Conservation (phyloP, 1,140 invertebrate genomes). For the Dreissena polymorpha region DNA sequence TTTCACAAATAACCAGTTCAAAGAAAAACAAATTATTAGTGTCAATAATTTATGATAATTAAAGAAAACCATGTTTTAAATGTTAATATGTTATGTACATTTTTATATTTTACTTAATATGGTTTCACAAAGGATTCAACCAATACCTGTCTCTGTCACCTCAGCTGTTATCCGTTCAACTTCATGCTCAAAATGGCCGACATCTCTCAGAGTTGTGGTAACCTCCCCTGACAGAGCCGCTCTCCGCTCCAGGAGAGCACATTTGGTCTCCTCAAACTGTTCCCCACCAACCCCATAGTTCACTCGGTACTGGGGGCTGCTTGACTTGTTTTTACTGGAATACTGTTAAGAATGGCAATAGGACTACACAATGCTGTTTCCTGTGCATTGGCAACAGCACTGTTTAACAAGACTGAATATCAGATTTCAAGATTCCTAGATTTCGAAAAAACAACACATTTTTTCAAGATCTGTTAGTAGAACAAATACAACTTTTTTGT, state of each 20-base stretch:
- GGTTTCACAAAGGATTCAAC: neutral
- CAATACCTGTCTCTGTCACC: slow-evolving; percentile 35
- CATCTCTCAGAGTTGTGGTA: slow-evolving; percentile 34
- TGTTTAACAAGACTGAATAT: too few relatives aligned
- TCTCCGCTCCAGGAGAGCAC: slow-evolving; percentile 27
- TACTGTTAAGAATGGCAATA: slow-evolving; percentile 3
- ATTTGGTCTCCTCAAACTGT: slow-evolving; percentile 26
- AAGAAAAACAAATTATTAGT: too few relatives aligned
- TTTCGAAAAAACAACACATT: neutral
- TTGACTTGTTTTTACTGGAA: slow-evolving; percentile 25
- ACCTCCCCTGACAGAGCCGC: slow-evolving; percentile 41
- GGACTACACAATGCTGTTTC: neutral
- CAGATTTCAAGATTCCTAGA: too few relatives aligned
- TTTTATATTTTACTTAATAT: too few relatives aligned
- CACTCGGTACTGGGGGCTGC: slow-evolving; percentile 21
- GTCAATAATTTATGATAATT: too few relatives aligned
- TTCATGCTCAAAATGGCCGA: slow-evolving; percentile 42
- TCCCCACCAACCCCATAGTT: slow-evolving; percentile 29
- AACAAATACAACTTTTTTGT: too few relatives aligned
- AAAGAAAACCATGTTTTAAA: too few relatives aligned
- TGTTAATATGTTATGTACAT: too few relatives aligned
- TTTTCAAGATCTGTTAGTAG: too few relatives aligned
- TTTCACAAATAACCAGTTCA: too few relatives aligned
- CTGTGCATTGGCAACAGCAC: neutral
- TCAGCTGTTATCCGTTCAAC: slow-evolving; percentile 41